These are phyloP conservation scores for Ageneiosus marmoratus DNA, from an alignment of 2,113 vertebrate genomes.

Conservation along the genomic window DNA sequence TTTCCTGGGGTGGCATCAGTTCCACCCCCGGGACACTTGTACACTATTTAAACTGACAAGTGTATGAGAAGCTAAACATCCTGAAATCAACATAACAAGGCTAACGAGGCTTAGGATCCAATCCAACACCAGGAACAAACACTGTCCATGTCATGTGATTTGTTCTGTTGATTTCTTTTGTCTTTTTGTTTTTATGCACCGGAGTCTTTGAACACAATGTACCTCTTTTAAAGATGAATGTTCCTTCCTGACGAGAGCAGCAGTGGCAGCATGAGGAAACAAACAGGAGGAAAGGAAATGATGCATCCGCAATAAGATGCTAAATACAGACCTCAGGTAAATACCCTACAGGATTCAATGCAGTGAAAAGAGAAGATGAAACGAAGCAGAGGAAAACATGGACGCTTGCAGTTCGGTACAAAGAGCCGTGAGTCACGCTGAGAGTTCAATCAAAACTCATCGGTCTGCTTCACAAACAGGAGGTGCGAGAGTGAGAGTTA, in stretches of 20 bases:
- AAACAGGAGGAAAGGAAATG: slow-evolving; percentile 13
- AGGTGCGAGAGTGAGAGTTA: no score
- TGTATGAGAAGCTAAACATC: slow-evolving; percentile 1
- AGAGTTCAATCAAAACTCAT: slow-evolving; percentile 23
- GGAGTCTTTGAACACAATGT: neutral
- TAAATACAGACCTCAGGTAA: slow-evolving; percentile 47
- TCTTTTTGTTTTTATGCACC: neutral
- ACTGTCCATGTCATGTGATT: neutral
- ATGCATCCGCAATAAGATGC: slow-evolving; percentile 38
- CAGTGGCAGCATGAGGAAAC: slow-evolving; percentile 23
- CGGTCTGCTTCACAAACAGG: neutral
- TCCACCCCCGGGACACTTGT: neutral
- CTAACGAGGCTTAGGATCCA: neutral
- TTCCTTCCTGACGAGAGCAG: slow-evolving; percentile 55
- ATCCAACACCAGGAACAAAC: neutral
- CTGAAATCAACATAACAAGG: neutral
- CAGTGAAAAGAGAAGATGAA: slow-evolving; percentile 30
- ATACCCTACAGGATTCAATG: slow-evolving; percentile 43
- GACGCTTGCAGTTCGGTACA: neutral
- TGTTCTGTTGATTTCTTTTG: neutral
- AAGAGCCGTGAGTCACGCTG: slow-evolving; percentile 19
- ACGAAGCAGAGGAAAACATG: slow-evolving; percentile 1
- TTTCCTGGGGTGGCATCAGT: slow-evolving; percentile 9
- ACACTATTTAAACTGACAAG: neutral
- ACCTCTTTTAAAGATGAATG: slow-evolving; percentile 57